Conservation (phyloP, 2,888 invertebrate species). For the Drepana falcataria region DNA sequence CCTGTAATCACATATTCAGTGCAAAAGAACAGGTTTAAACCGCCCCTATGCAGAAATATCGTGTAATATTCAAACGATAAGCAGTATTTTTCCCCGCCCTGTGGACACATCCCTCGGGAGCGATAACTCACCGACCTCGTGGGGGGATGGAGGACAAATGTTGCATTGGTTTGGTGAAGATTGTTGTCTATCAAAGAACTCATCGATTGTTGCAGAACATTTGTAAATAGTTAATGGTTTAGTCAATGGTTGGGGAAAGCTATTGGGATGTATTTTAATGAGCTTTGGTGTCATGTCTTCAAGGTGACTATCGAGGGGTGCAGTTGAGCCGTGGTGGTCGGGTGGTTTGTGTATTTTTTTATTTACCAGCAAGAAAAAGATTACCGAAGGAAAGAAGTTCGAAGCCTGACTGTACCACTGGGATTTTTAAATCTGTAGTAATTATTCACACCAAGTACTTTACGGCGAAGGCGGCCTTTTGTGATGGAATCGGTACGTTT, state of each 20-base stretch:
- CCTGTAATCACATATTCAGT: neutral
- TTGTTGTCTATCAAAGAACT: neutral
- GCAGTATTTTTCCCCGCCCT: slow-evolving; percentile 5
- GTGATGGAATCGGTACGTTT: no score
- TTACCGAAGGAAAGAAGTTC: no score
- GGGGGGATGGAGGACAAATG: slow-evolving; percentile 1
- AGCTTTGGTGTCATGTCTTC: neutral
- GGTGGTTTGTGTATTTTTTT: no score
- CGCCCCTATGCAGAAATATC: neutral
- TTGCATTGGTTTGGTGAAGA: neutral
- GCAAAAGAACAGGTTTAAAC: neutral
- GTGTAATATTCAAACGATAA: slow-evolving; percentile 2
- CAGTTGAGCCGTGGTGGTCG: no score
- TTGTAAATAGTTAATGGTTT: neutral
- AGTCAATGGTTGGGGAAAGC: no score
- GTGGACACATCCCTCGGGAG: slow-evolving; percentile 5
- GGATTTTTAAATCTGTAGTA: no score
- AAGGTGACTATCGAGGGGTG: neutral
- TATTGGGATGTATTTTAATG: neutral
- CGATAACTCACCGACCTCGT: slow-evolving; percentile 10
- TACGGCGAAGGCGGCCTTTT: no score
- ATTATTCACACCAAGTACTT: no score
- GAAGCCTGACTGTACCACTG: no score
- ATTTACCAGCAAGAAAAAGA: no score
- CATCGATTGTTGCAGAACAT: neutral